Percentiles rank a stretch among this genome's conserved stretches.
These are phyloP conservation scores for Akabosia matsudoensis DNA, from an alignment of 1,140 invertebrate genomes.

Conservation along the genomic window DNA sequence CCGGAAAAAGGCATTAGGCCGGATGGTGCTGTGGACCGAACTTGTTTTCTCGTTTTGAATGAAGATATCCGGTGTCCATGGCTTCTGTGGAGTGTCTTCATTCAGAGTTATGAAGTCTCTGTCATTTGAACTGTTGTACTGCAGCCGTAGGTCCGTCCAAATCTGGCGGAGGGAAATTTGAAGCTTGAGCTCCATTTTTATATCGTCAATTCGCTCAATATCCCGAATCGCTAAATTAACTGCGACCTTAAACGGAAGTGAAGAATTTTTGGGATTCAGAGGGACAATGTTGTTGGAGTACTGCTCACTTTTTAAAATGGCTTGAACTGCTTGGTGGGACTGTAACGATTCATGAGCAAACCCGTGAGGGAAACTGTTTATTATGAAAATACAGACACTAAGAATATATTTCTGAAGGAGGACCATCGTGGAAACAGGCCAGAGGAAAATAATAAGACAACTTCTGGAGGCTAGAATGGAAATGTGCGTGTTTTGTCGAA, in stretches of 20 bases:
- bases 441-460: too few relatives aligned
- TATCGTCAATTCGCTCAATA: not conserved
- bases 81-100: not conserved
- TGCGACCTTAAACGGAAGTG: not conserved
- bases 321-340: not conserved
- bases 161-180: not conserved
- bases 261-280: not conserved
- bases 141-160: not conserved
- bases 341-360: not conserved
- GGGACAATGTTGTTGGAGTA: not conserved
- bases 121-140: not conserved
- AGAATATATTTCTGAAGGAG: too few relatives aligned
- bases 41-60: not conserved
- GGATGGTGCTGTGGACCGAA: not conserved
- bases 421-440: too few relatives aligned
- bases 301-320: not conserved
- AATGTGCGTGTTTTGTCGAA: too few relatives aligned
- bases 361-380: too few relatives aligned
- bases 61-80: conserved; percentile 4
- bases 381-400: too few relatives aligned
- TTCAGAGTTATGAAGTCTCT: not conserved
- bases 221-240: not conserved
- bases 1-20: not conserved
- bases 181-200: not conserved
- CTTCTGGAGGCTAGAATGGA: too few relatives aligned